These are phyloP conservation scores for Trilocha varians DNA, from an alignment of 2,888 invertebrate species.

Conservation along the genomic window DNA sequence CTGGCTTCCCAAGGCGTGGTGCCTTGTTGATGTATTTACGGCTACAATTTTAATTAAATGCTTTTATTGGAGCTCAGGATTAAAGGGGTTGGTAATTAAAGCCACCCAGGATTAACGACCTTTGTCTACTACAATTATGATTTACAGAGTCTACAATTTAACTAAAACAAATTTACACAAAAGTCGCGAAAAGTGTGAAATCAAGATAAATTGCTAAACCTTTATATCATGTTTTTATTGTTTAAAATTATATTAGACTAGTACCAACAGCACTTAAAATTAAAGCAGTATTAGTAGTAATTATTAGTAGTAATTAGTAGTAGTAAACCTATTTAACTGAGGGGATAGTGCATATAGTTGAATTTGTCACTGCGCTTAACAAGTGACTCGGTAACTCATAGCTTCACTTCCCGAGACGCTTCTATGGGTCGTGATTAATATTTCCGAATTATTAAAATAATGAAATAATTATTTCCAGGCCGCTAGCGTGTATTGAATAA, in stretches of 20 bases:
- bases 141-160: constrained; percentile 39
- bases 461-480: background rate
- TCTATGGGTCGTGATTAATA: background rate
- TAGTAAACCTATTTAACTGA: too few species aligned
- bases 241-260: too few species aligned
- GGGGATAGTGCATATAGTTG: too few species aligned
- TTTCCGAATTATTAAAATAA: background rate
- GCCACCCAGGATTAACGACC: constrained; percentile 54
- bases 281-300: too few species aligned
- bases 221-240: too few species aligned
- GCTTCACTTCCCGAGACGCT: background rate
- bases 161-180: background rate
- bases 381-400: too few species aligned
- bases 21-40: constrained; percentile 32
- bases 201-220: too few species aligned
- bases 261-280: too few species aligned
- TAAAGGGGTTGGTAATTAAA: constrained; percentile 56
- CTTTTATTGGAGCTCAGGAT: constrained; percentile 50
- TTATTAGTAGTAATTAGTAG: too few species aligned
- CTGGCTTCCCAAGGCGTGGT: constrained; percentile 17
- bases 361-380: too few species aligned
- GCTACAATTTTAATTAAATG: constrained; percentile 56
- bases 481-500: constrained; percentile 10
- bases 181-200: too few species aligned
- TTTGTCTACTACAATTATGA: constrained; percentile 56